phyloP scores from a whole-genome alignment of 2,888 invertebrate species.

The Rhogogaster chlorosoma region DNA sequence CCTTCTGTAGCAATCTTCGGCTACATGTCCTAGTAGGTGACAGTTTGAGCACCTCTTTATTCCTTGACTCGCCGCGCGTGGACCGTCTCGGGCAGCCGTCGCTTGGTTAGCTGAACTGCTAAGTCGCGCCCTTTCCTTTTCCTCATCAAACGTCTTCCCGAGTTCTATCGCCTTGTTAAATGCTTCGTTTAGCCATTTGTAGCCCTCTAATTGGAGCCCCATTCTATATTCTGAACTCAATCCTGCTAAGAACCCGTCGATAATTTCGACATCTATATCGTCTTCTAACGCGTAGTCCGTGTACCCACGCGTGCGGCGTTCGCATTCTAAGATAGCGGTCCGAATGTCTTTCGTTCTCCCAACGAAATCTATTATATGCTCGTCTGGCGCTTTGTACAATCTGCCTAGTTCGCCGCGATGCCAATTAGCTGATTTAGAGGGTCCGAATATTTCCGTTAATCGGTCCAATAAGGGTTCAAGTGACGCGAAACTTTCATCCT shows the following conservation, averaged over 20 bases:
- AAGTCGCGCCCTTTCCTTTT: background rate
- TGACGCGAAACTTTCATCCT: background rate
- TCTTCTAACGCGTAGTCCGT: background rate
- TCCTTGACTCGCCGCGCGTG: background rate
- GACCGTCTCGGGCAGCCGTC: background rate
- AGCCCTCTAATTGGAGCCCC: background rate
- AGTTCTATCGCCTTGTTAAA: background rate
- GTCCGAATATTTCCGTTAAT: background rate
- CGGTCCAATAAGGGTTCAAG: background rate
- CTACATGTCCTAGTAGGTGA: background rate
- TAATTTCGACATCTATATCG: no score
- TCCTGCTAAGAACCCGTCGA: background rate
- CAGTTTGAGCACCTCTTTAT: background rate
- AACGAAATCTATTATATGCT: background rate
- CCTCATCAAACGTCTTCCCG: background rate
- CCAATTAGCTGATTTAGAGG: background rate
- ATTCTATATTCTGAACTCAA: background rate
- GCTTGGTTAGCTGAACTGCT: background rate
- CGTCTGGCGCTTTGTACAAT: background rate
- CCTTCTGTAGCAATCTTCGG: background rate
- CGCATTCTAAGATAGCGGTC: background rate
- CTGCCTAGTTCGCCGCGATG: conserved; percentile 3
- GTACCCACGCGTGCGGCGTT: background rate
- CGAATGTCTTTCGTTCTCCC: background rate
- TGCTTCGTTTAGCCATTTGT: background rate